Conservation (phyloP, 2,888 invertebrate genomes). For the Stramonita haemastoma region DNA sequence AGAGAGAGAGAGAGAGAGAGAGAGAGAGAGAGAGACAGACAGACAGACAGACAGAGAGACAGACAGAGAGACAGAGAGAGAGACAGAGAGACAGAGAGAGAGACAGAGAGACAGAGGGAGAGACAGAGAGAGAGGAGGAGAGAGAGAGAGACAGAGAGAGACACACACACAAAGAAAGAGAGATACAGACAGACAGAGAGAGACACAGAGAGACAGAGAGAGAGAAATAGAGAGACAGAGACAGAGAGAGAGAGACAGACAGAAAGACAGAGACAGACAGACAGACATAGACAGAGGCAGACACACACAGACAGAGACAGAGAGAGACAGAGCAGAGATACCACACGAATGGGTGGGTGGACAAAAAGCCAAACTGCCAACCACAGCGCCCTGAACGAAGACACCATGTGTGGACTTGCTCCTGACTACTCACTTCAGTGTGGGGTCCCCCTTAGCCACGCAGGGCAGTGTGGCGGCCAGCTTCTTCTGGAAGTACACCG, state of each 20-base stretch:
- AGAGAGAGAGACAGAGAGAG: neutral
- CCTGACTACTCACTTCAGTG: conserved; percentile 34
- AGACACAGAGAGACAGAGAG: neutral
- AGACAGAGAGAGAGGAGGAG: too few species aligned
- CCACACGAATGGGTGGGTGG: too few species aligned
- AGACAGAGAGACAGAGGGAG: neutral
- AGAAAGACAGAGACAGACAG: too few species aligned
- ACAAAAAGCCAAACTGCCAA: neutral
- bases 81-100: neutral
- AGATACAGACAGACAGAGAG: neutral
- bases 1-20: neutral
- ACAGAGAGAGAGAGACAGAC: neutral
- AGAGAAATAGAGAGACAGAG: neutral
- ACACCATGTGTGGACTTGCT: too few species aligned
- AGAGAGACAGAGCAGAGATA: neutral
- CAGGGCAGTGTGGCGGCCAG: conserved; percentile 34
- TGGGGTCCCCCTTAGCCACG: conserved; percentile 40
- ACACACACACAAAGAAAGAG: too few species aligned
- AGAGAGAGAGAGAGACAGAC: too few species aligned
- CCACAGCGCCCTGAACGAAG: too few species aligned
- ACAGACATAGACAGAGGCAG: too few species aligned
- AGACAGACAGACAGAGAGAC: too few species aligned
- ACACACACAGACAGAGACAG: too few species aligned
- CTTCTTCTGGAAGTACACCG: conserved; percentile 25
- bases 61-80: too few species aligned